Conservation (phyloP, 2,113 vertebrate species). For the Notiomystis cincta region DNA sequence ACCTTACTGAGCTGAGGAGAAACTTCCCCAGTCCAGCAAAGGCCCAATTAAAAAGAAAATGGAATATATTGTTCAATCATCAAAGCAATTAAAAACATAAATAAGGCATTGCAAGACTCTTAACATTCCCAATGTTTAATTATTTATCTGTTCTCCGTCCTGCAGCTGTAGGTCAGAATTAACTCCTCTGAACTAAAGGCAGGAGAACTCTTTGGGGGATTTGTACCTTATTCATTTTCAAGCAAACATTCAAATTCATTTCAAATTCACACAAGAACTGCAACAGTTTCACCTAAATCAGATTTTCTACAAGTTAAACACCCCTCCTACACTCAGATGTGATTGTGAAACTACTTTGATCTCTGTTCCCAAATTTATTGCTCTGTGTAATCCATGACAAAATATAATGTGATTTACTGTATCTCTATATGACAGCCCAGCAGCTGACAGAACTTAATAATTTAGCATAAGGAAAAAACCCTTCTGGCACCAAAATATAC, state of each 20-base stretch:
- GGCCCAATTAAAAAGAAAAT: slow-evolving; percentile 33
- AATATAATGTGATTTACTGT: slow-evolving; percentile 83
- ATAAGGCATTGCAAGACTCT: not conserved
- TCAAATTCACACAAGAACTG: slow-evolving; percentile 67
- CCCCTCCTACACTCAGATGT: slow-evolving; percentile 75
- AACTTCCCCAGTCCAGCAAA: not conserved
- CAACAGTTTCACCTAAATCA: slow-evolving; percentile 79
- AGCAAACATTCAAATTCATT: slow-evolving; percentile 70
- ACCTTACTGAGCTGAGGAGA: not conserved
- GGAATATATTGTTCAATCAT: slow-evolving; percentile 47
- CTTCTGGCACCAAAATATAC: slow-evolving; percentile 80
- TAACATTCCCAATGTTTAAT: slow-evolving; percentile 13
- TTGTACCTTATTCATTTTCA: slow-evolving; percentile 68
- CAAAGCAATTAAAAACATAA: slow-evolving; percentile 63
- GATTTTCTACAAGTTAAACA: slow-evolving; percentile 82
- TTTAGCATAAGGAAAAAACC: slow-evolving; percentile 74
- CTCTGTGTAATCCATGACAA: slow-evolving; percentile 81
- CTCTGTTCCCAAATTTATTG: slow-evolving; percentile 79
- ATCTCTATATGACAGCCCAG: slow-evolving; percentile 80
- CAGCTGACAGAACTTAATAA: slow-evolving; percentile 86
- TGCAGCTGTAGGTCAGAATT: slow-evolving; percentile 58
- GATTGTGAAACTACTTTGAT: slow-evolving; percentile 80
- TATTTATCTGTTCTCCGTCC: slow-evolving; percentile 45
- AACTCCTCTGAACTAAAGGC: slow-evolving; percentile 45
- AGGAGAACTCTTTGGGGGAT: slow-evolving; percentile 61